These are phyloP conservation scores for Acrossocheilus fasciatus DNA, from an alignment of 2,797 vertebrate species.

Conservation along the genomic window DNA sequence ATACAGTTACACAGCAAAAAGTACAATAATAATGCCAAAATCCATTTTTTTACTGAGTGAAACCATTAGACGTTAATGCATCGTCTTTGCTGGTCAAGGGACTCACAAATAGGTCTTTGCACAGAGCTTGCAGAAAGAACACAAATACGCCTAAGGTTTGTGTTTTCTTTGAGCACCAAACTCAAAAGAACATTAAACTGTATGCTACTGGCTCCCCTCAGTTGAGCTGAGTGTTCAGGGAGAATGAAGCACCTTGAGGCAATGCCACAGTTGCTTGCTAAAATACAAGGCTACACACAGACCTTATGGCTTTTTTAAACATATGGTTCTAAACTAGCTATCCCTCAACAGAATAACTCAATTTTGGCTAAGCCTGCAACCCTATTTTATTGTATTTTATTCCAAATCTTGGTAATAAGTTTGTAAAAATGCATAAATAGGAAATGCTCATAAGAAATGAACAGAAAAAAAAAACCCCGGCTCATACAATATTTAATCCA, in stretches of 20 bases:
- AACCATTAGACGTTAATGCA: neutral
- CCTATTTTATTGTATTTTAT: neutral
- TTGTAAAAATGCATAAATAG: neutral
- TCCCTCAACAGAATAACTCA: neutral
- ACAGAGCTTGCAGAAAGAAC: conserved; percentile 4
- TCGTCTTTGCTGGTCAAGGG: neutral
- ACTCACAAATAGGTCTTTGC: neutral
- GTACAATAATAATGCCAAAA: neutral
- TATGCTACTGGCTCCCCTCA: conserved; percentile 1
- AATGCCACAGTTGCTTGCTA: conserved; percentile 1
- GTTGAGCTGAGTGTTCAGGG: neutral
- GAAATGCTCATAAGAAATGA: neutral
- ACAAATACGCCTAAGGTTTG: conserved; percentile 20
- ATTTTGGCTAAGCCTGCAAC: neutral
- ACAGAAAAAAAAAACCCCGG: neutral
- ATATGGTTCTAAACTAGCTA: neutral
- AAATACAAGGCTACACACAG: neutral
- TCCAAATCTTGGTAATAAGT: neutral
- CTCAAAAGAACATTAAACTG: conserved; percentile 34
- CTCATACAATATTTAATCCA: neutral
- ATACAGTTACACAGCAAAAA: neutral
- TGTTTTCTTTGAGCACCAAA: conserved; percentile 18
- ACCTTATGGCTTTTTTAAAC: neutral
- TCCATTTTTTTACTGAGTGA: neutral
- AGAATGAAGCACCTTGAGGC: conserved; percentile 22